phyloP scores from a whole-genome alignment of 2,888 invertebrate species.

The Drosophila affinis region DNA sequence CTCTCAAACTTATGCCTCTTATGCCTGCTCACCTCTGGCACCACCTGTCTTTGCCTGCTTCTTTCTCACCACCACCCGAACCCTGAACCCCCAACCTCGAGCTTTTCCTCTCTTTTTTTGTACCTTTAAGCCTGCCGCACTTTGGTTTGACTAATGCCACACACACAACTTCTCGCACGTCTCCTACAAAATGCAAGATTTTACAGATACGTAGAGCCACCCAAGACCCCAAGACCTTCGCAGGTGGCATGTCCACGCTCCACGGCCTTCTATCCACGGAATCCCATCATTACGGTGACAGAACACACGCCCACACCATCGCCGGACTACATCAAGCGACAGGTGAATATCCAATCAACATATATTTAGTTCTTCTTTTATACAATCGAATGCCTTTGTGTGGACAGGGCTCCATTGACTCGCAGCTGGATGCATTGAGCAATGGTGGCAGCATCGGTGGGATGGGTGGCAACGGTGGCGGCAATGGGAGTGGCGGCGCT shows the following conservation, averaged over 20 bases:
- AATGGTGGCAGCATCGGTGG: slow-evolving; percentile 78
- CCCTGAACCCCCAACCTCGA: neutral
- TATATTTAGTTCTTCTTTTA: neutral
- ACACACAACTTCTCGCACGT: slow-evolving; percentile 58
- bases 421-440: slow-evolving; percentile 88
- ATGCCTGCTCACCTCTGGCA: slow-evolving; percentile 24
- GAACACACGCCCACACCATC: slow-evolving; percentile 97
- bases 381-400: neutral
- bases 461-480: slow-evolving; percentile 69
- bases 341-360: slow-evolving; percentile 84
- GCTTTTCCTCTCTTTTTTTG: slow-evolving; percentile 12
- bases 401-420: slow-evolving; percentile 91
- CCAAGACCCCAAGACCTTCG: slow-evolving; percentile 80
- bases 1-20: slow-evolving; percentile 4
- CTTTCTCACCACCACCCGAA: slow-evolving; percentile 1
- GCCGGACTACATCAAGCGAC: slow-evolving; percentile 92
- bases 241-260: slow-evolving; percentile 77
- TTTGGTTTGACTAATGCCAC: slow-evolving; percentile 67
- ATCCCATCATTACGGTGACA: slow-evolving; percentile 98
- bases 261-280: slow-evolving; percentile 87
- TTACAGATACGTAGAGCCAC: slow-evolving; percentile 84
- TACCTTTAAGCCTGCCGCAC: slow-evolving; percentile 51
- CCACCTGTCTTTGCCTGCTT: slow-evolving; percentile 30
- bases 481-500: slow-evolving; percentile 72
- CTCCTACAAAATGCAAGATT: slow-evolving; percentile 81